phyloP scores from a whole-genome alignment of 2,888 invertebrate species.

The Stenolophus ochropezus region DNA sequence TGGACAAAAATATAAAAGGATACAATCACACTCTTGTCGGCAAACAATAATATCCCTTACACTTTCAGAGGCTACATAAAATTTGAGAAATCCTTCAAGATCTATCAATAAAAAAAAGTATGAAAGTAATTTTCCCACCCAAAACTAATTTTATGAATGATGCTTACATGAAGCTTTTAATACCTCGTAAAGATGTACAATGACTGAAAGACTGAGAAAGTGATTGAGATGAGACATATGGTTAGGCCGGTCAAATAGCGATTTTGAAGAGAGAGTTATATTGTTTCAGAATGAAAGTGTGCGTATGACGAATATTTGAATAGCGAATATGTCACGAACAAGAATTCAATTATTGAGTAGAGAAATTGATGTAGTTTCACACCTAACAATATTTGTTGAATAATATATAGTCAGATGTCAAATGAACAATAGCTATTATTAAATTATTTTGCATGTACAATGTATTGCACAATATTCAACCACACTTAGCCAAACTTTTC shows the following conservation, averaged over 20 bases:
- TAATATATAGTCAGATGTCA: neutral
- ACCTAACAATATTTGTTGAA: neutral
- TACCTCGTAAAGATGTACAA: no score
- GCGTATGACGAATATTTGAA: neutral
- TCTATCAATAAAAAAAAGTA: neutral
- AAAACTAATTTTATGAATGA: neutral
- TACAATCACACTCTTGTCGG: no score
- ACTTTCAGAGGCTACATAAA: no score
- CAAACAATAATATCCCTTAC: no score
- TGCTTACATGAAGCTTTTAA: neutral
- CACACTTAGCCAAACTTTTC: no score
- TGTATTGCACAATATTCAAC: no score
- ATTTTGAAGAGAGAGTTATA: neutral
- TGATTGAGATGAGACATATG: neutral
- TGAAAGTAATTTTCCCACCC: neutral
- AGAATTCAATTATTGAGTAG: neutral
- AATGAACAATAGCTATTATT: no score
- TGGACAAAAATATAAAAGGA: no score
- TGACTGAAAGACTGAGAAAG: neutral
- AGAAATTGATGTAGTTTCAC: neutral
- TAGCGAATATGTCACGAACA: neutral
- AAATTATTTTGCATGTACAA: no score
- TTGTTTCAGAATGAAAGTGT: neutral
- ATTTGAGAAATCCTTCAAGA: no score
- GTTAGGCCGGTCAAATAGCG: neutral